Conservation (phyloP, 2,888 invertebrate species). For the Epinotia brunnichana region DNA sequence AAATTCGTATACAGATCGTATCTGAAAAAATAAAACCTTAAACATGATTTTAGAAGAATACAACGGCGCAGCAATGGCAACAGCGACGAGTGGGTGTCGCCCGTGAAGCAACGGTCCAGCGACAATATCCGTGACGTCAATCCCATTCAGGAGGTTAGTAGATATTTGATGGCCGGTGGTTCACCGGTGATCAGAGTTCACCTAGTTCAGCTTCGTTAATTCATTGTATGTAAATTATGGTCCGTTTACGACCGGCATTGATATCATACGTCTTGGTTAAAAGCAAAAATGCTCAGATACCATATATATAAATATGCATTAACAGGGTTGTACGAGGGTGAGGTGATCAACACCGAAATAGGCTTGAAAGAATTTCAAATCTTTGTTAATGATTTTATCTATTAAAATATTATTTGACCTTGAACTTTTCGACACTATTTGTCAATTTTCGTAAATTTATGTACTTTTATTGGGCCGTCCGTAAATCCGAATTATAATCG, state of each 20-base stretch:
- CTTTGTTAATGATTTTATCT: not conserved
- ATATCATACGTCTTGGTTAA: too few relatives aligned
- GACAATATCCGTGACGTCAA: slow-evolving; percentile 67
- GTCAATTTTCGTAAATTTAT: too few relatives aligned
- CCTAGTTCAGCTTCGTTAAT: not conserved
- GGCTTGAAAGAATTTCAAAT: too few relatives aligned
- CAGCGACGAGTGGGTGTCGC: slow-evolving; percentile 71
- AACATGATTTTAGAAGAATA: slow-evolving; percentile 54
- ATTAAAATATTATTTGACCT: not conserved
- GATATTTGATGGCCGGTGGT: not conserved
- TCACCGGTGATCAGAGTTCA: not conserved
- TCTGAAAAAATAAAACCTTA: not conserved
- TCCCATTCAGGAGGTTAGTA: slow-evolving; percentile 63
- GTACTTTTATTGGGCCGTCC: too few relatives aligned
- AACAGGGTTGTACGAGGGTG: too few relatives aligned
- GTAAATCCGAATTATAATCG: not conserved
- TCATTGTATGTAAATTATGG: too few relatives aligned
- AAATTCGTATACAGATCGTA: not conserved
- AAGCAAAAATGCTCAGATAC: too few relatives aligned
- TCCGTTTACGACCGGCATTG: too few relatives aligned
- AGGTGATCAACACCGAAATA: too few relatives aligned
- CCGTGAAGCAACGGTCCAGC: slow-evolving; percentile 66
- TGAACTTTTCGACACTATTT: not conserved
- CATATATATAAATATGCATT: too few relatives aligned
- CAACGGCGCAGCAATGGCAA: slow-evolving; percentile 72